Percentiles rank a stretch among this genome's conserved stretches.
Conservation (phyloP, 2,888 invertebrate genomes). For the Ariolimax columbianus region DNA sequence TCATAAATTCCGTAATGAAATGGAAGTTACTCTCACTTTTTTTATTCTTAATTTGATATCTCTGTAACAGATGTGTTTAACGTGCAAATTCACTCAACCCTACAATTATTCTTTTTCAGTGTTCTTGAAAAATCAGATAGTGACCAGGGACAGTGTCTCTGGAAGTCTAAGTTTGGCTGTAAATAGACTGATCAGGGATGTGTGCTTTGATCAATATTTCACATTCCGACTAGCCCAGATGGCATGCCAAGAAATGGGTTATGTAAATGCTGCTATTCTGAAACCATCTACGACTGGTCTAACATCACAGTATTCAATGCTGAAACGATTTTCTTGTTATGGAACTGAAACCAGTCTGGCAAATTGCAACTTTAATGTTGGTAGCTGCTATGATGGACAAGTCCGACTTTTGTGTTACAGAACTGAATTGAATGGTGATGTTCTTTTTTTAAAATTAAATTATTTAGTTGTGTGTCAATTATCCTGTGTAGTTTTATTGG, state of each 20-base stretch:
- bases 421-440: slow-evolving; percentile 22
- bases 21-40: too few relatives aligned
- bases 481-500: background rate
- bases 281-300: background rate
- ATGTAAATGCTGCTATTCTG: slow-evolving; percentile 43
- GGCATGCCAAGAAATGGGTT: slow-evolving; percentile 86
- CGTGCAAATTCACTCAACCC: background rate
- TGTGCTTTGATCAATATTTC: slow-evolving; percentile 87
- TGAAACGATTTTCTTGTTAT: slow-evolving; percentile 60
- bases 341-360: slow-evolving; percentile 55
- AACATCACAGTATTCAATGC: slow-evolving; percentile 16
- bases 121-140: slow-evolving; percentile 56
- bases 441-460: slow-evolving; percentile 1
- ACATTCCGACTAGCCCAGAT: slow-evolving; percentile 84
- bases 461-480: background rate
- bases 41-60: too few relatives aligned
- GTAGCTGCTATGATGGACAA: slow-evolving; percentile 57
- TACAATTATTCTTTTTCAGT: slow-evolving; percentile 51
- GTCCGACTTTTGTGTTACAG: slow-evolving; percentile 63
- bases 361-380: slow-evolving; percentile 56
- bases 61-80: background rate
- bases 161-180: slow-evolving; percentile 50
- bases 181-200: slow-evolving; percentile 81
- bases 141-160: slow-evolving; percentile 32
- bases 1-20: too few relatives aligned